A percentile compares a stretch with the other conserved stretches of the same genome.
These are phyloP conservation scores for Zaprionus bogoriensis DNA, from an alignment of 2,888 invertebrate genomes.

Conservation along the genomic window DNA sequence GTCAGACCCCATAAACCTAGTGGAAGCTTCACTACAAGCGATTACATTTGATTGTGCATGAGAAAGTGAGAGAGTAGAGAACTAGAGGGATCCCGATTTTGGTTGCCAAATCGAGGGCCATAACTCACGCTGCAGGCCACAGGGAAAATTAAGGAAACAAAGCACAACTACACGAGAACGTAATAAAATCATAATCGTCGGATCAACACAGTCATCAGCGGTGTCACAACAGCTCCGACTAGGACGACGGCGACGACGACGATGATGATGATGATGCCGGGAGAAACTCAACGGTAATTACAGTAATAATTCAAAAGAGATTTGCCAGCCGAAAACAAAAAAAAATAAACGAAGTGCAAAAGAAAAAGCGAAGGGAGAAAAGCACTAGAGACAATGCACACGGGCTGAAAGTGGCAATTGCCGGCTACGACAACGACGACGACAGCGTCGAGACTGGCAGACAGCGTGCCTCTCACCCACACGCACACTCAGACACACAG, in stretches of 20 bases:
- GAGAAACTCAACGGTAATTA: conserved; percentile 80
- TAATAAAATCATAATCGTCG: conserved; percentile 82
- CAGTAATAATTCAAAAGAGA: conserved; percentile 82
- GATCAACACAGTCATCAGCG: conserved; percentile 82
- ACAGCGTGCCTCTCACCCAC: conserved; percentile 43
- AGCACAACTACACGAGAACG: conserved; percentile 75
- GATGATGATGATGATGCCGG: conserved; percentile 24
- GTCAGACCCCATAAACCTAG: conserved; percentile 36
- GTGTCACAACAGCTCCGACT: conserved; percentile 67
- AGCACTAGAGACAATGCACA: conserved; percentile 63
- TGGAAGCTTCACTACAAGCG: conserved; percentile 66
- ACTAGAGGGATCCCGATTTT: not conserved
- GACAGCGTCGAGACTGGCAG: conserved; percentile 33
- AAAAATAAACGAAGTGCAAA: not conserved
- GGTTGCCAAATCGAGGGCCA: conserved; percentile 44
- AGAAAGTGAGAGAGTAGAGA: conserved; percentile 6
- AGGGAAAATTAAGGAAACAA: conserved; percentile 69
- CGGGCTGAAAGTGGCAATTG: conserved; percentile 70
- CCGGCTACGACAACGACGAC: conserved; percentile 23
- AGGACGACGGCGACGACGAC: conserved; percentile 8
- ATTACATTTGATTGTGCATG: conserved; percentile 72
- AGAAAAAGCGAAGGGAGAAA: not conserved
- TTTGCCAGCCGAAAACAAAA: conserved; percentile 52
- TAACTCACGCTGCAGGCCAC: conserved; percentile 68
- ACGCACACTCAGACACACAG: not conserved